These are phyloP conservation scores for Hemithea aestivaria DNA, from an alignment of 2,888 invertebrate species.

Conservation along the genomic window DNA sequence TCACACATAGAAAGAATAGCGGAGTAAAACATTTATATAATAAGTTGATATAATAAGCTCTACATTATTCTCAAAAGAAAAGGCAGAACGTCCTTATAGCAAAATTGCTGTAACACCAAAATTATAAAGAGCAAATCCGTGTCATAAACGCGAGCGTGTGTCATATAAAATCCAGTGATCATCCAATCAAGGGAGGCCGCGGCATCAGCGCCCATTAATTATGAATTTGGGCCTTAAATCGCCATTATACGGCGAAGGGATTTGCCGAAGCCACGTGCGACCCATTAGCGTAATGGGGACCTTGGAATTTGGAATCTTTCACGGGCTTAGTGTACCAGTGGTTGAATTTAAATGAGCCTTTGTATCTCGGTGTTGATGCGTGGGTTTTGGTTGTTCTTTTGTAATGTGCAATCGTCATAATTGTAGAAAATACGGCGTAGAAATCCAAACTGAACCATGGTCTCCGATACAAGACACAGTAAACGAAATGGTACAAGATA, in stretches of 20 bases:
- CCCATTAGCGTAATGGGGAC: conserved; percentile 71
- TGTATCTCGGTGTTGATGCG: neutral
- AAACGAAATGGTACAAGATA: no score
- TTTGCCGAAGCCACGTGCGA: conserved; percentile 70
- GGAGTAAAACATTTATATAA: no score
- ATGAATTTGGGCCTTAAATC: conserved; percentile 74
- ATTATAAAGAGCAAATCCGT: conserved; percentile 10
- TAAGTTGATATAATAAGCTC: no score
- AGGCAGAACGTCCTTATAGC: no score
- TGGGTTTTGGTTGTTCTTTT: no score
- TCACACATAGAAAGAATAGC: no score
- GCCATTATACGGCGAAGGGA: conserved; percentile 72
- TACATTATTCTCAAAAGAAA: no score
- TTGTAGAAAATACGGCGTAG: no score
- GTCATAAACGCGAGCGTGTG: neutral
- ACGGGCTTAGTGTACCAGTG: conserved; percentile 28
- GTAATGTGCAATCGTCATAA: no score
- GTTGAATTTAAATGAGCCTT: conserved; percentile 11
- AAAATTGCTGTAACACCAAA: neutral
- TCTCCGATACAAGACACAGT: no score
- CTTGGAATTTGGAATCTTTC: conserved; percentile 65
- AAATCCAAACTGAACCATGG: no score
- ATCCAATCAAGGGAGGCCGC: conserved; percentile 60
- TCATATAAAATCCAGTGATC: conserved; percentile 54
- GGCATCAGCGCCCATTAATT: conserved; percentile 70